phyloP scores from a whole-genome alignment of 2,113 vertebrate species.

The Neodontobutis hainanensis region DNA sequence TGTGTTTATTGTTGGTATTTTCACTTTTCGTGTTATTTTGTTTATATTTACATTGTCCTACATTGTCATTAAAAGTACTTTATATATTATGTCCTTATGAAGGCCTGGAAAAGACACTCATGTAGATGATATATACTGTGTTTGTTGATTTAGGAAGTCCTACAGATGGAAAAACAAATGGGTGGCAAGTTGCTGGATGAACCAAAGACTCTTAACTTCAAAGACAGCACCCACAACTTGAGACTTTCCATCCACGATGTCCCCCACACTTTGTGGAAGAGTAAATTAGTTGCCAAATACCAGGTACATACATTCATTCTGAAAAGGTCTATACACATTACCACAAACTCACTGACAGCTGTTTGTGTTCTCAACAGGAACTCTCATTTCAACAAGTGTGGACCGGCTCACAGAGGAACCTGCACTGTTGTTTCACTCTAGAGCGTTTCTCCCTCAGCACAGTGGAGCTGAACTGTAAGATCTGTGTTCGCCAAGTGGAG shows the following conservation, averaged over 20 bases:
- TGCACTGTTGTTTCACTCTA: conserved; percentile 94
- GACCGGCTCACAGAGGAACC: conserved; percentile 91
- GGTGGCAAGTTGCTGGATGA: conserved; percentile 95
- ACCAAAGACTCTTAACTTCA: conserved; percentile 95
- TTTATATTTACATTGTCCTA: neutral
- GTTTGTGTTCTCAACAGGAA: conserved; percentile 77
- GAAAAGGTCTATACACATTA: neutral
- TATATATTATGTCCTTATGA: too few relatives aligned
- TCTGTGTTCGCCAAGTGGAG: conserved; percentile 96
- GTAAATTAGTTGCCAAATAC: conserved; percentile 95
- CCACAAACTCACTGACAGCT: neutral
- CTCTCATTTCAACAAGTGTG: conserved; percentile 95
- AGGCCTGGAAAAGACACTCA: neutral
- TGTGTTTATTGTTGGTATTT: too few relatives aligned
- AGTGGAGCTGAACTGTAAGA: conserved; percentile 89
- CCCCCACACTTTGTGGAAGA: conserved; percentile 94
- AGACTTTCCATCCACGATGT: conserved; percentile 94
- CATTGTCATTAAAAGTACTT: too few relatives aligned
- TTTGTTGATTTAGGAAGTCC: conserved; percentile 83
- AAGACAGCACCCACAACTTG: conserved; percentile 97
- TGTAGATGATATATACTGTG: neutral
- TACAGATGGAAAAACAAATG: conserved; percentile 96
- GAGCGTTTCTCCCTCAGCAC: conserved; percentile 89
- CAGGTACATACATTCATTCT: conserved; percentile 79
- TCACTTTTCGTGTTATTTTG: neutral